Evolutionary conservation across 2,113 vertebrate genomes (phyloP).

Genomic region (Phasianus colchicus): DNA sequence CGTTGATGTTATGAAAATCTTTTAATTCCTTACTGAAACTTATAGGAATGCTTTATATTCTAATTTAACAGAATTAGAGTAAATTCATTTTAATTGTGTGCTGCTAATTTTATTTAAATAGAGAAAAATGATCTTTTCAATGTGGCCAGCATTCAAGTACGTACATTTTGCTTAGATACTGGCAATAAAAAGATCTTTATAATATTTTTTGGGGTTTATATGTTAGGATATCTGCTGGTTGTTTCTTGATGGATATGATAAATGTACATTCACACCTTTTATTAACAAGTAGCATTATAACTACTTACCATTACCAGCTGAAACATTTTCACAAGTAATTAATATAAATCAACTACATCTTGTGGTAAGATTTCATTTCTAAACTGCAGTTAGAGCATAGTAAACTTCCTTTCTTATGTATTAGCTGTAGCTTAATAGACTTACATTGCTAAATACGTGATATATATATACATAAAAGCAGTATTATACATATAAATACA

Average conservation of each 20-base stretch:
- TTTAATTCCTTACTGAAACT: not conserved
- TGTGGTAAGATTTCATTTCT: not conserved
- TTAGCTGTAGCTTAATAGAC: not conserved
- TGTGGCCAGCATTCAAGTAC: not conserved
- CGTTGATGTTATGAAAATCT: not conserved
- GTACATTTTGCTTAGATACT: not conserved
- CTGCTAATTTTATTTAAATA: conserved; percentile 22
- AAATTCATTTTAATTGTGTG: not conserved
- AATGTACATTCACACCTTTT: not conserved
- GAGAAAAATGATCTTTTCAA: not conserved
- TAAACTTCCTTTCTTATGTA: not conserved
- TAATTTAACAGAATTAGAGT: not conserved
- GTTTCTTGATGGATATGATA: not conserved
- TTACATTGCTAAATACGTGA: not conserved
- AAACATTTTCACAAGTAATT: conserved; percentile 8
- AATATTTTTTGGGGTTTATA: not conserved
- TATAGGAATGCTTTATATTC: not conserved
- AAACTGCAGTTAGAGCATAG: not conserved
- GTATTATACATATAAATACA: not conserved
- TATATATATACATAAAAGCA: not conserved
- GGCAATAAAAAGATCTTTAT: not conserved
- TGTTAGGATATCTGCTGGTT: not conserved
- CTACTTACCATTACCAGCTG: conserved; percentile 3
- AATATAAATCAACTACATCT: not conserved
- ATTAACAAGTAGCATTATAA: not conserved